These are phyloP conservation scores for Perizoma affinitatum DNA, from an alignment of 2,888 invertebrate species.

Conservation along the genomic window DNA sequence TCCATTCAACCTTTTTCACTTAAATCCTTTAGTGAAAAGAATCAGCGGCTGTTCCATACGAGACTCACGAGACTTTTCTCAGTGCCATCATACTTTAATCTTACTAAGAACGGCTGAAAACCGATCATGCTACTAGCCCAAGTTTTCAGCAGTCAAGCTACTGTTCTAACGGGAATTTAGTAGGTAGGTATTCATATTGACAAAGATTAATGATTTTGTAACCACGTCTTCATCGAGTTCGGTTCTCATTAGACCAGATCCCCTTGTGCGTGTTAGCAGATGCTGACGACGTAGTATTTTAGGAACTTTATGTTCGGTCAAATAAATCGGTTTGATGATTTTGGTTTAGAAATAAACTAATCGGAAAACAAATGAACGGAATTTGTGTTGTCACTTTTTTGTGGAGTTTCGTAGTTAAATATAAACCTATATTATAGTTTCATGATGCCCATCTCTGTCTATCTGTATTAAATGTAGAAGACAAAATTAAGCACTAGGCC, in stretches of 20 bases:
- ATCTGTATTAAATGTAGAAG: too few relatives aligned
- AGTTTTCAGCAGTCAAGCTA: not conserved
- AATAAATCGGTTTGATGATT: conserved; percentile 4
- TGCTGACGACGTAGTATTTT: conserved; percentile 22
- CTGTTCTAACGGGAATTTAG: conserved; percentile 36
- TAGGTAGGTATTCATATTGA: conserved; percentile 19
- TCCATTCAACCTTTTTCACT: too few relatives aligned
- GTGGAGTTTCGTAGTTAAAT: not conserved
- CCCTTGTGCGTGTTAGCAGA: conserved; percentile 37
- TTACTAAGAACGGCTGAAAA: not conserved
- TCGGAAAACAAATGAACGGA: not conserved
- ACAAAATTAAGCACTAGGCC: too few relatives aligned
- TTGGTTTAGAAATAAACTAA: conserved; percentile 1
- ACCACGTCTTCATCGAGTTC: conserved; percentile 69
- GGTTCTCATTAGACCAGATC: conserved; percentile 57
- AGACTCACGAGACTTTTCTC: too few relatives aligned
- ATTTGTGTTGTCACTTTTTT: not conserved
- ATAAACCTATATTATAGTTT: too few relatives aligned
- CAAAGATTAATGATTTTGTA: conserved; percentile 49
- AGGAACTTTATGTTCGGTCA: conserved; percentile 19
- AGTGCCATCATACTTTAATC: too few relatives aligned
- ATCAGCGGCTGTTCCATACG: too few relatives aligned
- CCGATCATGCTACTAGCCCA: not conserved
- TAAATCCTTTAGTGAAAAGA: too few relatives aligned
- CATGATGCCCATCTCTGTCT: too few relatives aligned